Evolutionary conservation across 2,113 vertebrate species (phyloP).

Genomic region (Otocyon megalotis): DNA sequence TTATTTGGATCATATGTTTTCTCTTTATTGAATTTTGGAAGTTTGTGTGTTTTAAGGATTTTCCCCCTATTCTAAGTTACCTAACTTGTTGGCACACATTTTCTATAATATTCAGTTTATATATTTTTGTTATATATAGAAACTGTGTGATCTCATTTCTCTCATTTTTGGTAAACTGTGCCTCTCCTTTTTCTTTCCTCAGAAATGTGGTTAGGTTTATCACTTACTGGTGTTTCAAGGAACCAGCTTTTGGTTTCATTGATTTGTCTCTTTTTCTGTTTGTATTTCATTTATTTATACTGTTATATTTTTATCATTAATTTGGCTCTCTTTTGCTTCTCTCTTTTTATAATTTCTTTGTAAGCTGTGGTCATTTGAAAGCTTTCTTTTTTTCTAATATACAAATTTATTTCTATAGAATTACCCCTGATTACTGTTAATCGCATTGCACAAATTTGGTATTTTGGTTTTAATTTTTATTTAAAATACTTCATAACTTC

Average conservation of each 20-base stretch:
- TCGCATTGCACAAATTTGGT: not conserved
- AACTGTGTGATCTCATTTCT: not conserved
- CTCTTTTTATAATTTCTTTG: not conserved
- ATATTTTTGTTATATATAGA: not conserved
- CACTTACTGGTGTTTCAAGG: not conserved
- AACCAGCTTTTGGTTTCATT: not conserved
- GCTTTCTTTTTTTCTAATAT: constrained; percentile 5
- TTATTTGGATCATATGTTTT: not conserved
- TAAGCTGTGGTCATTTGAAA: not conserved
- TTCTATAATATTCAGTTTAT: not conserved
- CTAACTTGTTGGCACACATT: not conserved
- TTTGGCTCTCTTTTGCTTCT: not conserved
- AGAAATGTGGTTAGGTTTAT: not conserved
- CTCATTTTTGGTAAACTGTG: not conserved
- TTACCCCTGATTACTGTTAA: not conserved
- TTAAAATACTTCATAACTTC: not conserved
- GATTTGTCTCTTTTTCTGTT: not conserved
- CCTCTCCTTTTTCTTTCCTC: not conserved
- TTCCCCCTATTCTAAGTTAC: not conserved
- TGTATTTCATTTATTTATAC: not conserved
- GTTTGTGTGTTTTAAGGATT: not conserved
- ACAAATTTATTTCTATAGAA: not conserved
- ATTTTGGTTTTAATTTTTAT: constrained; percentile 21
- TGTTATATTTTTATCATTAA: not conserved
- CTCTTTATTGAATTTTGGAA: not conserved